phyloP scores from a whole-genome alignment of 2,113 vertebrate species.

The Pavo muticus region DNA sequence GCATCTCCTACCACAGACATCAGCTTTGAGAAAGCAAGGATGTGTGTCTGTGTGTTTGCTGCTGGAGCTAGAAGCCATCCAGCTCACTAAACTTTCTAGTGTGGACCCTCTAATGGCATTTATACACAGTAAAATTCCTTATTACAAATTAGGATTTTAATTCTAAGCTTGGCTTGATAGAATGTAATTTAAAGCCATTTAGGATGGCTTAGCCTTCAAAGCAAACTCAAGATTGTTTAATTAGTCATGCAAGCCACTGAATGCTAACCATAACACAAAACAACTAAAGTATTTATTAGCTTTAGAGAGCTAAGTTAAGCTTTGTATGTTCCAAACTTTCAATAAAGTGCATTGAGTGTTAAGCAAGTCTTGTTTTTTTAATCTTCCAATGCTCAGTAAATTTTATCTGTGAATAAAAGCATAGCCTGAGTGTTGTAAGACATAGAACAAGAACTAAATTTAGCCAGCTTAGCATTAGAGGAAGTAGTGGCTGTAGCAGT shows the following conservation, averaged over 20 bases:
- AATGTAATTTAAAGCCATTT: conserved; percentile 78
- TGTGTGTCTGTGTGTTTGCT: not conserved
- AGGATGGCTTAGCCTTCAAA: conserved; percentile 79
- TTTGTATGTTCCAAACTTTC: conserved; percentile 64
- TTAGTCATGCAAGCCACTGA: conserved; percentile 75
- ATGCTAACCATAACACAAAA: conserved; percentile 62
- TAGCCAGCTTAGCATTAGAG: not conserved
- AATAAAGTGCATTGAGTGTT: conserved; percentile 66
- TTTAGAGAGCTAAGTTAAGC: conserved; percentile 68
- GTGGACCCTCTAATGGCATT: conserved; percentile 35
- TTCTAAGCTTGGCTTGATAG: conserved; percentile 74
- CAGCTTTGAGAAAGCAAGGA: not conserved
- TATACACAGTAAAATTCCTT: conserved; percentile 68
- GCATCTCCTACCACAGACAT: rapidly evolving
- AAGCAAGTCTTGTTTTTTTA: conserved; percentile 64
- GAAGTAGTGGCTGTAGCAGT: not conserved
- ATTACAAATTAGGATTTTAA: conserved; percentile 74
- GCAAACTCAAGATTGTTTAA: conserved; percentile 75
- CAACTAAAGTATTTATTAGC: conserved; percentile 72
- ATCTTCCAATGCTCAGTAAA: conserved; percentile 67
- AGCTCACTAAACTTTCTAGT: conserved; percentile 41
- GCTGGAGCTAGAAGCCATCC: not conserved
- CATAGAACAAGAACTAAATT: conserved; percentile 10
- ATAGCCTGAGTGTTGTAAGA: not conserved
- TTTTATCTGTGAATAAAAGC: conserved; percentile 59